Percentiles rank a stretch among this genome's conserved stretches.
Conservation (phyloP, 2,888 invertebrate genomes). For the Furcula furcula region DNA sequence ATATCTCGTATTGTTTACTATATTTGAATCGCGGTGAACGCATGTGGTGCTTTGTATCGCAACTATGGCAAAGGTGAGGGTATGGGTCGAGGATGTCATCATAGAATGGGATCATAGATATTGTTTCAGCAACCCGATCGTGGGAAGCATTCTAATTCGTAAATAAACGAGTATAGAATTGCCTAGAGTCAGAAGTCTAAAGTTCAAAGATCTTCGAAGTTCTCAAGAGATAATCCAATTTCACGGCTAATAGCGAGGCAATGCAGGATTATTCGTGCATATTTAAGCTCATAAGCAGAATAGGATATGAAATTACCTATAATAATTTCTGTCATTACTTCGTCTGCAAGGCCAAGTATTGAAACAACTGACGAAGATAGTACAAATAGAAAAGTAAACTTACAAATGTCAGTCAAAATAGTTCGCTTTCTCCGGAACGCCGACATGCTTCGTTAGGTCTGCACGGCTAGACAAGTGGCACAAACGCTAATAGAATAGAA, state of each 20-base stretch:
- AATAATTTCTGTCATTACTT: constrained; percentile 10
- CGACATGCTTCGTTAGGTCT: constrained; percentile 37
- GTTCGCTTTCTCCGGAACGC: constrained; percentile 26
- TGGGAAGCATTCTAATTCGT: not conserved
- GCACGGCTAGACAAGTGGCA: too few relatives aligned
- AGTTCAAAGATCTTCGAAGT: too few relatives aligned
- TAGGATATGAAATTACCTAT: constrained; percentile 5
- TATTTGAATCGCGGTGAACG: constrained; percentile 15
- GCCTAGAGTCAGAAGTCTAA: too few relatives aligned
- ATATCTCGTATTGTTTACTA: constrained; percentile 23
- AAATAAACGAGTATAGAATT: too few relatives aligned
- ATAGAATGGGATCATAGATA: constrained; percentile 8
- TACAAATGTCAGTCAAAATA: constrained; percentile 17
- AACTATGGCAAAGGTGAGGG: constrained; percentile 14
- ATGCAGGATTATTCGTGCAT: too few relatives aligned
- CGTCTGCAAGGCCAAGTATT: constrained; percentile 5
- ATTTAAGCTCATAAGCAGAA: constrained; percentile 1
- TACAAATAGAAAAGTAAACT: constrained; percentile 11
- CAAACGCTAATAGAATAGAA: too few relatives aligned
- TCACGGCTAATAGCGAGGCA: too few relatives aligned
- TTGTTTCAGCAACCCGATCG: constrained; percentile 3
- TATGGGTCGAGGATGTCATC: constrained; percentile 21
- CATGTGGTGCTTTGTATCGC: constrained; percentile 25
- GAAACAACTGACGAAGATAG: constrained; percentile 2
- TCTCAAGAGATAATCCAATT: too few relatives aligned